Conservation (phyloP, 1,140 invertebrate species). For the Drosophila fuyamai region DNA sequence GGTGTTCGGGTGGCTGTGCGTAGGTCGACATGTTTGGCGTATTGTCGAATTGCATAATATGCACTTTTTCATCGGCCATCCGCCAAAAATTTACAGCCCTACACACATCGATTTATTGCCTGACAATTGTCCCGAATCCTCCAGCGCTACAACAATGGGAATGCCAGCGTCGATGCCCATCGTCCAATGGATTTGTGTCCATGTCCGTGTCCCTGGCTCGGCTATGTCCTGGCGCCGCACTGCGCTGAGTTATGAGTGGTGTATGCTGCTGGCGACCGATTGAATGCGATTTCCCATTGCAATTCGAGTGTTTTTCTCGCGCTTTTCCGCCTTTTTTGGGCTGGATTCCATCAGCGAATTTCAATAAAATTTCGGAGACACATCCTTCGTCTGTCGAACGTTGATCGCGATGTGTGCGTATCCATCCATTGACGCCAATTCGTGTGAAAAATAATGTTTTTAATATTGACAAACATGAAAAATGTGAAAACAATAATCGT, state of each 20-base stretch:
- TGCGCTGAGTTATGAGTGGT: slow-evolving; percentile 68
- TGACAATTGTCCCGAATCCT: slow-evolving; percentile 82
- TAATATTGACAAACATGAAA: slow-evolving; percentile 82
- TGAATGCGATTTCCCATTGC: slow-evolving; percentile 66
- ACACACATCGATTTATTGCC: slow-evolving; percentile 84
- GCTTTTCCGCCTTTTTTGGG: slow-evolving; percentile 18
- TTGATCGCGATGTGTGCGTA: slow-evolving; percentile 40
- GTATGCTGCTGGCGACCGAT: slow-evolving; percentile 51
- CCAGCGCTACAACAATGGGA: slow-evolving; percentile 63
- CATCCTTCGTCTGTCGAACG: slow-evolving; percentile 41
- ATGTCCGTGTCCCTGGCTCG: slow-evolving; percentile 36
- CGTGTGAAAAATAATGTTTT: slow-evolving; percentile 83
- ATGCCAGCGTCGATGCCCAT: slow-evolving; percentile 49
- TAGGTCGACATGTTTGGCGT: slow-evolving; percentile 78
- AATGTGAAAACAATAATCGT: slow-evolving; percentile 84
- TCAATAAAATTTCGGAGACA: slow-evolving; percentile 71
- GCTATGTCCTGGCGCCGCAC: slow-evolving; percentile 41
- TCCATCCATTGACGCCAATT: slow-evolving; percentile 66
- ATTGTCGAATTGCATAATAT: slow-evolving; percentile 84
- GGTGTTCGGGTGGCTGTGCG: slow-evolving; percentile 47
- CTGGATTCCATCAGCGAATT: slow-evolving; percentile 77
- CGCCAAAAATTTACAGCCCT: slow-evolving; percentile 83
- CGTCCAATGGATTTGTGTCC: slow-evolving; percentile 74
- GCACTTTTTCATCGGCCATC: slow-evolving; percentile 83
- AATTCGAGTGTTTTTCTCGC: slow-evolving; percentile 40